Conservation (phyloP, 2,113 vertebrate genomes). For the Machaerirhynchus nigripectus region DNA sequence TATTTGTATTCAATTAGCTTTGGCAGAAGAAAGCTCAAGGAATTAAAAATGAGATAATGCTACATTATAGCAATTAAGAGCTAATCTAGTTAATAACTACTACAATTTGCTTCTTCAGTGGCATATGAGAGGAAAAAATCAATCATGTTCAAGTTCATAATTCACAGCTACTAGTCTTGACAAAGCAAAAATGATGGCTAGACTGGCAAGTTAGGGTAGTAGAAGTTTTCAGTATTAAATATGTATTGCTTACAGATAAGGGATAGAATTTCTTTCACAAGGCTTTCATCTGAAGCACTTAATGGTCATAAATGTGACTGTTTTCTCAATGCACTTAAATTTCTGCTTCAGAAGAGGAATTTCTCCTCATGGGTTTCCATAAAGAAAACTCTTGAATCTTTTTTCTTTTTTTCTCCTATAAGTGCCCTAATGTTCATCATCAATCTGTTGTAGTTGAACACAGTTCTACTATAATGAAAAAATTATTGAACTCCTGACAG, state of each 20-base stretch:
- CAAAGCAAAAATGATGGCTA: neutral
- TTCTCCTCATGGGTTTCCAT: neutral
- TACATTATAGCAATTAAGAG: conserved; percentile 1
- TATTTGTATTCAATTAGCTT: neutral
- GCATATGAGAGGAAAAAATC: neutral
- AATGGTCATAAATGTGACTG: neutral
- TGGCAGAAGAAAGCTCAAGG: neutral
- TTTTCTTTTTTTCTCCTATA: neutral
- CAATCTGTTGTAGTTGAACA: neutral
- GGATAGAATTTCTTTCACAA: neutral
- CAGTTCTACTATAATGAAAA: neutral
- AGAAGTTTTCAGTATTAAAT: neutral
- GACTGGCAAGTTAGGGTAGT: neutral
- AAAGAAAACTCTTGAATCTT: neutral
- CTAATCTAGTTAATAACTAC: neutral
- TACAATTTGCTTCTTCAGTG: neutral
- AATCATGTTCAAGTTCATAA: neutral
- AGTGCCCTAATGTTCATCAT: neutral
- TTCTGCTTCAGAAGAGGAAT: neutral
- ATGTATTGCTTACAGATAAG: neutral
- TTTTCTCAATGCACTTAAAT: neutral
- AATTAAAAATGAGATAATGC: conserved; percentile 1
- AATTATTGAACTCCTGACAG: neutral
- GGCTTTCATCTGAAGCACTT: neutral
- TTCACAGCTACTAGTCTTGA: neutral